Percentiles rank a stretch among this genome's conserved stretches.
Evolutionary conservation across 2,888 invertebrate genomes (phyloP).

Genomic region (Cryptops parisi): DNA sequence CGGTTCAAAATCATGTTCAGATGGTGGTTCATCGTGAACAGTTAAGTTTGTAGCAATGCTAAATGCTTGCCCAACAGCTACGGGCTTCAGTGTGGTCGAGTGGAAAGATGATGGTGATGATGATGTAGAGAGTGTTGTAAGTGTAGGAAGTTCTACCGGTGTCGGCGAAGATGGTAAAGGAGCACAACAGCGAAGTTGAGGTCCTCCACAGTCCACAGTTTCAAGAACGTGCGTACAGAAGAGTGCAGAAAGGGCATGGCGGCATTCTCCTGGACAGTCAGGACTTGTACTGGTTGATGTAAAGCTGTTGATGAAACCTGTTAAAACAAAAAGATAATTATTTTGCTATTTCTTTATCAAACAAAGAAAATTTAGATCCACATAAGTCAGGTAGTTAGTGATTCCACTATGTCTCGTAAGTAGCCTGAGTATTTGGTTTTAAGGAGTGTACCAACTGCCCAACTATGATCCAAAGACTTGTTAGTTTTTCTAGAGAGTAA

Average conservation of each 20-base stretch:
- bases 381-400: no score
- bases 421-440: no score
- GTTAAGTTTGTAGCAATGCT: conserved; percentile 17
- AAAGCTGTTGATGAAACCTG: conserved; percentile 69
- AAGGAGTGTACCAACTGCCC: no score
- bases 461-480: no score
- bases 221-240: conserved; percentile 61
- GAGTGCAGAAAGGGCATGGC: conserved; percentile 67
- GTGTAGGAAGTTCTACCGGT: not conserved
- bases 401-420: no score
- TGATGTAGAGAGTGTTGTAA: not conserved
- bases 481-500: no score
- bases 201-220: conserved; percentile 22
- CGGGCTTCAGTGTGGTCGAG: conserved; percentile 8
- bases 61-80: conserved; percentile 9
- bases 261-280: conserved; percentile 77
- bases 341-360: no score
- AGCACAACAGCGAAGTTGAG: conserved; percentile 23
- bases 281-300: conserved; percentile 62
- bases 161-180: conserved; percentile 1
- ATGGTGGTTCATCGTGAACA: conserved; percentile 11
- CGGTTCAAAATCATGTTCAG: no score
- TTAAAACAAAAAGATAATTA: conserved; percentile 19
- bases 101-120: not conserved
- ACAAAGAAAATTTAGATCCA: not conserved